Conservation (phyloP, 2,888 invertebrate genomes). For the Aspidiotus rigidus region DNA sequence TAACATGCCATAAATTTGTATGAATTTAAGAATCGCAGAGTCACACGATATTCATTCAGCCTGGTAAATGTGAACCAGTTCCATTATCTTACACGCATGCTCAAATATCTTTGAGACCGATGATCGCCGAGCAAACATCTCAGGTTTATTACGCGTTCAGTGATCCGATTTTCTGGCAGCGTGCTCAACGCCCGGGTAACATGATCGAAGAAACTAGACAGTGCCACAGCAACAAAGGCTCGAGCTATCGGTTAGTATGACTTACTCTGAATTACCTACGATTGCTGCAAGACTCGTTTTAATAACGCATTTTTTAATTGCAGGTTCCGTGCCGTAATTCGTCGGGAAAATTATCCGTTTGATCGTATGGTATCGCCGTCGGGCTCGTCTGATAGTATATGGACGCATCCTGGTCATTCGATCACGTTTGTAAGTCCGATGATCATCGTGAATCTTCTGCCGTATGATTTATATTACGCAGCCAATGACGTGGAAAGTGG, state of each 20-base stretch:
- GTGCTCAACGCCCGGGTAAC: constrained; percentile 48
- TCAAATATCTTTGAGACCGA: constrained; percentile 65
- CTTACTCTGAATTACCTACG: too few species aligned
- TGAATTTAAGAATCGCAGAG: constrained; percentile 6
- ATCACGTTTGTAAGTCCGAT: constrained; percentile 77
- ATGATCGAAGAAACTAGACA: constrained; percentile 43
- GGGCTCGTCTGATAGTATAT: constrained; percentile 41
- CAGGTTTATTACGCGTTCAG: constrained; percentile 46
- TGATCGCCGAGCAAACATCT: constrained; percentile 42
- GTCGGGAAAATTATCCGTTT: constrained; percentile 69
- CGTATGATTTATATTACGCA: constrained; percentile 61
- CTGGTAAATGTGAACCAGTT: constrained; percentile 48
- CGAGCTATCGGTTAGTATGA: constrained; percentile 43
- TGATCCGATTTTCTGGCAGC: constrained; percentile 53
- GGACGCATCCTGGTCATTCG: constrained; percentile 70
- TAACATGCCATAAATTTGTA: too few species aligned
- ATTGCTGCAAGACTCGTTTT: not conserved
- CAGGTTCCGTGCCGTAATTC: constrained; percentile 70
- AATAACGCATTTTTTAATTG: constrained; percentile 21
- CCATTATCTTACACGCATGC: constrained; percentile 68
- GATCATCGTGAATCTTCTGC: constrained; percentile 76
- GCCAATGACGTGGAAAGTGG: constrained; percentile 47
- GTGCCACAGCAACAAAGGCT: constrained; percentile 46
- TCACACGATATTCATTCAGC: constrained; percentile 15
- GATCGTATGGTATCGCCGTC: constrained; percentile 48